These are phyloP conservation scores for Eulimnadia texana DNA, from an alignment of 1,140 invertebrate genomes.

Conservation along the genomic window DNA sequence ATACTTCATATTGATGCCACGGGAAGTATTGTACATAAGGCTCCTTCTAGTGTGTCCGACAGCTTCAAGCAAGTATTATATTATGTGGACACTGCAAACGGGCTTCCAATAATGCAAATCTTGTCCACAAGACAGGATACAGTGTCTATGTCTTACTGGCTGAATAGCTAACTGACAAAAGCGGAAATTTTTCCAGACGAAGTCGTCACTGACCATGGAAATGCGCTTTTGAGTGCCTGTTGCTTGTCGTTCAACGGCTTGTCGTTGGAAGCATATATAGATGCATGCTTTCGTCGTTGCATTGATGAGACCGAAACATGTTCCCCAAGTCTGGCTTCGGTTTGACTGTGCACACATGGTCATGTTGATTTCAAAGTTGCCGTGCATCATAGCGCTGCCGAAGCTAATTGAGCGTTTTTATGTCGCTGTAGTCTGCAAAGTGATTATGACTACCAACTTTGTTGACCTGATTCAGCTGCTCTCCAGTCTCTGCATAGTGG, in stretches of 20 bases:
- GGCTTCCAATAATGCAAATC: too few relatives aligned
- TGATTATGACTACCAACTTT: neutral
- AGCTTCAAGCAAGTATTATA: too few relatives aligned
- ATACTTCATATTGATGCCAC: too few relatives aligned
- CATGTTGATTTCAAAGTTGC: neutral
- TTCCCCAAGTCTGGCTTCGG: neutral
- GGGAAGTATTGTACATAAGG: too few relatives aligned
- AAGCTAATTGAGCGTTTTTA: neutral
- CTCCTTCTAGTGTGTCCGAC: too few relatives aligned
- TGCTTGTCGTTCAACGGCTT: neutral
- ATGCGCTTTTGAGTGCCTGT: neutral
- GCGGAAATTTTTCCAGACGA: neutral
- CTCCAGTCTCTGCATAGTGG: neutral
- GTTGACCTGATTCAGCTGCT: neutral
- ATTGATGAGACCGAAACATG: neutral
- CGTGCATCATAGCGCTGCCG: neutral
- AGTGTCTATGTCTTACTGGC: too few relatives aligned
- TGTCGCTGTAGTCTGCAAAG: neutral
- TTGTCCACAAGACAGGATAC: too few relatives aligned
- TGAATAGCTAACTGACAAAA: too few relatives aligned
- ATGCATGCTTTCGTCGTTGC: neutral
- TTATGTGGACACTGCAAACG: too few relatives aligned
- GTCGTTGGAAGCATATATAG: neutral
- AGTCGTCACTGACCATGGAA: neutral
- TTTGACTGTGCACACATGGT: neutral